phyloP scores from a whole-genome alignment of 2,797 vertebrate genomes.

The Lutjanus campechanus region DNA sequence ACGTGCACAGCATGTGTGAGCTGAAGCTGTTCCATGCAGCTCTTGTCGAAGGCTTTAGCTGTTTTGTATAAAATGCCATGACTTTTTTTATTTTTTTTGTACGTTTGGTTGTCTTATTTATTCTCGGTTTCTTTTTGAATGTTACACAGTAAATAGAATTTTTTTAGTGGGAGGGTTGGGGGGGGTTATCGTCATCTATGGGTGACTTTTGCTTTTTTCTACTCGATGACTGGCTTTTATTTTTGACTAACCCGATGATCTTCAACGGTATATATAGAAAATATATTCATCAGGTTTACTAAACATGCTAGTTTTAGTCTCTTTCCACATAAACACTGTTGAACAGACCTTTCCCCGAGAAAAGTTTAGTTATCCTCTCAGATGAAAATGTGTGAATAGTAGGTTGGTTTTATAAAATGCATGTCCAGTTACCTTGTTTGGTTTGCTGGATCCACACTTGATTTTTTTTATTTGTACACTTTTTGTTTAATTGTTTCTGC shows the following conservation, averaged over 20 bases:
- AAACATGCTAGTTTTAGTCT: constrained; percentile 9
- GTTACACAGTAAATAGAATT: constrained; percentile 20
- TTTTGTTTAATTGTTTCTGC: constrained; percentile 28
- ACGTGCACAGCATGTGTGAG: constrained; percentile 1
- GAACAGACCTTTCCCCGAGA: constrained; percentile 3
- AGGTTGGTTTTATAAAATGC: constrained; percentile 46
- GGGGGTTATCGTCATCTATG: not conserved
- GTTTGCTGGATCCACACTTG: constrained; percentile 44
- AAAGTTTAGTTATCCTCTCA: constrained; percentile 19
- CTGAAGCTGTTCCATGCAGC: constrained; percentile 21
- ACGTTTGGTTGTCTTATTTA: constrained; percentile 69
- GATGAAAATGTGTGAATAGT: constrained; percentile 7
- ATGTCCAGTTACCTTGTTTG: constrained; percentile 31
- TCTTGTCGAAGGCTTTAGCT: constrained; percentile 20
- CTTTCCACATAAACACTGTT: constrained; percentile 39
- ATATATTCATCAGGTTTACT: constrained; percentile 25
- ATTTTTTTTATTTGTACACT: constrained; percentile 32
- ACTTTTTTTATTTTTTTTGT: constrained; percentile 58
- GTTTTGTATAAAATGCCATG: constrained; percentile 57
- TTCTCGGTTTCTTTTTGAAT: constrained; percentile 62
- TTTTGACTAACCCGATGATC: constrained; percentile 22
- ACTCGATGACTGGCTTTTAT: constrained; percentile 41
- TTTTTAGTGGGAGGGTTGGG: not conserved
- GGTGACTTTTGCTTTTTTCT: constrained; percentile 46
- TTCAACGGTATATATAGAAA: constrained; percentile 5